Percentiles rank a stretch among this genome's conserved stretches.
Conservation (phyloP, 2,797 vertebrate species). For the Malurus leucopterus region DNA sequence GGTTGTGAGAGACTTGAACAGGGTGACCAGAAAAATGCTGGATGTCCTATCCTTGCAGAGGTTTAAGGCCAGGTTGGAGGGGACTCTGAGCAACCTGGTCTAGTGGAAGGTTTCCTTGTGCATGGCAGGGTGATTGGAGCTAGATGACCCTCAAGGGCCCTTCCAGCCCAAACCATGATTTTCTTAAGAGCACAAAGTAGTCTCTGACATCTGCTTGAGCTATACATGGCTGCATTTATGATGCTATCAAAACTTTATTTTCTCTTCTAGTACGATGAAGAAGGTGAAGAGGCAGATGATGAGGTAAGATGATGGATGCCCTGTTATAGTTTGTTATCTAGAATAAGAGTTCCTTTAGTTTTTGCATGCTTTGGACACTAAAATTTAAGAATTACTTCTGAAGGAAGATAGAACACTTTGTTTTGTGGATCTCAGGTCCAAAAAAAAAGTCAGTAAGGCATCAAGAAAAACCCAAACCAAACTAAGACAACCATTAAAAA, state of each 20-base stretch:
- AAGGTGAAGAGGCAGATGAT: constrained; percentile 95
- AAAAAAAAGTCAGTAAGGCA: neutral
- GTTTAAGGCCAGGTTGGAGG: neutral
- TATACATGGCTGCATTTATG: neutral
- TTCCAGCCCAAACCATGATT: neutral
- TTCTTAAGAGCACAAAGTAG: neutral
- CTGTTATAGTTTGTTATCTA: neutral
- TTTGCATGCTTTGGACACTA: neutral
- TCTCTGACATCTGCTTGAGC: neutral
- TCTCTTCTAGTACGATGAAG: constrained; percentile 91
- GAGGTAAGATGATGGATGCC: constrained; percentile 81
- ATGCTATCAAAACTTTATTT: neutral
- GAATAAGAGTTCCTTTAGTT: neutral
- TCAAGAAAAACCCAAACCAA: neutral
- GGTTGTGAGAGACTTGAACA: neutral
- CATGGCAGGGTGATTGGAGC: neutral
- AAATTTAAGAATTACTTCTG: neutral
- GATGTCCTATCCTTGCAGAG: neutral
- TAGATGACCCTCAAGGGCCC: neutral
- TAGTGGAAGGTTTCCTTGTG: neutral
- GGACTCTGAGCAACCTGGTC: neutral
- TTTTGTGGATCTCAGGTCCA: neutral
- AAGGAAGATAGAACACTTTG: neutral
- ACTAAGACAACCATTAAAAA: neutral
- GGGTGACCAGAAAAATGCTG: neutral